Base-by-base conservation (phyloP, 2,113 vertebrate species). In the Oxyruncus cristatus region DNA sequence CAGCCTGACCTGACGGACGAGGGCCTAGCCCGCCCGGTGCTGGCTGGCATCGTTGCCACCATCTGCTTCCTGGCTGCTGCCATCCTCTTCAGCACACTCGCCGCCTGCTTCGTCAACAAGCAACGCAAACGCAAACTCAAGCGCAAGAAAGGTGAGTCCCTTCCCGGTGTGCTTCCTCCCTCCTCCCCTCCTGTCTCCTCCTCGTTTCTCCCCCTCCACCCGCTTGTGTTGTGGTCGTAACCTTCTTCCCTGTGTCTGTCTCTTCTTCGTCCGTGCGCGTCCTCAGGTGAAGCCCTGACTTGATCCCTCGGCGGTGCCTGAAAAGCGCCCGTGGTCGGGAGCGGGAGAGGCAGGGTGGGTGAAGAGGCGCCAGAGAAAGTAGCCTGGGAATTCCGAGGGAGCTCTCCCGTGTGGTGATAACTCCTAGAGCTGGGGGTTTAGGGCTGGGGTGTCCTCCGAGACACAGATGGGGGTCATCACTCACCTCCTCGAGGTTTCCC, bases 51-150 rank as follows among this genome's bases (percentile, higher is more conserved):
- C 6, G 99, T 99, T 85, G 99, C 99, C 73, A 99, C 99, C 93
- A 99, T 99, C 96, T 99, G 99, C 96, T 99, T 99, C 96, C 97
- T 99, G 98, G 99, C 99, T 53, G 99, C 99, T 6, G 99, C 99
- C 62, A 98, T 99, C 95, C 98, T 99, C 82, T 99, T 99, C 97
- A 99, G 99, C 98, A 99, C 99, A 24, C 98, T 99, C 56, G 99
- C 99, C 8, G 99, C 99, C 94, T 99, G 99, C 98, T 99, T 99
- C 72, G 99, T 99, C 97, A 99, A 99, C 97, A 99, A 99, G 97
- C 99, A 99, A 97, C 99, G 99, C 92, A 99, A 99, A 67, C 99
- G 99, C 95, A 99, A 99, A 97, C 98, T 99, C 95, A 99, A 99
- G 93, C 99, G 99, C 92, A 99, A 99, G 97, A 99, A 99, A 99